A percentile compares a stretch with the other conserved stretches of the same genome.
Evolutionary conservation across 2,888 invertebrate species (phyloP).

Genomic region (Ypsolopha sequella): DNA sequence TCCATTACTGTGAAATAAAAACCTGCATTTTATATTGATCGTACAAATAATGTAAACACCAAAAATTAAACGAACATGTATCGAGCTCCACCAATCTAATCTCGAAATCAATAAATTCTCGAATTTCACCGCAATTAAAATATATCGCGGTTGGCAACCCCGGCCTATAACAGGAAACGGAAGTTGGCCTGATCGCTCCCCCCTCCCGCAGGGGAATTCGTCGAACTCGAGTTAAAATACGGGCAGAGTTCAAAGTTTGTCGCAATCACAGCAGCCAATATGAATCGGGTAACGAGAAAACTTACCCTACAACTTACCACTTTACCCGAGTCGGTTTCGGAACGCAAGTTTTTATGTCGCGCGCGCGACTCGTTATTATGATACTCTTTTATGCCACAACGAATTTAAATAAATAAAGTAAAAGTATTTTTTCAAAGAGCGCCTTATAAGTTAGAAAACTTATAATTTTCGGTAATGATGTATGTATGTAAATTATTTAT

Average conservation of each 20-base stretch:
- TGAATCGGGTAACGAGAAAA: conserved; percentile 27
- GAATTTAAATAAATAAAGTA: too few species aligned
- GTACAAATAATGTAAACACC: too few species aligned
- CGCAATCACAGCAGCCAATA: conserved; percentile 21
- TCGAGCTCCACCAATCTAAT: conserved; percentile 11
- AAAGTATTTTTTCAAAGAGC: too few species aligned
- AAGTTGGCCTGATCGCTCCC: conserved; percentile 5
- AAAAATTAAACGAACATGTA: too few species aligned
- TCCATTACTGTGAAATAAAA: too few species aligned
- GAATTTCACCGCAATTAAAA: conserved; percentile 38
- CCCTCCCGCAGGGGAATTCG: conserved; percentile 19
- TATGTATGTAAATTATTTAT: too few species aligned
- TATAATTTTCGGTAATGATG: too few species aligned
- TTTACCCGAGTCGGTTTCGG: conserved; percentile 17
- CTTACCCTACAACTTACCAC: conserved; percentile 21
- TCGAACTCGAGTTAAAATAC: conserved; percentile 21
- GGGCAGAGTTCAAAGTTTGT: conserved; percentile 15
- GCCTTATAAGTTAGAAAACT: too few species aligned
- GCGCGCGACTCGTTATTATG: too few species aligned
- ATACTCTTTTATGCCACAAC: too few species aligned
- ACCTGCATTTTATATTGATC: too few species aligned
- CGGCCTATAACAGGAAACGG: background rate
- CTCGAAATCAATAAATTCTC: conserved; percentile 21
- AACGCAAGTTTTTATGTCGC: conserved; percentile 9
- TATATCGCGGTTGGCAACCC: conserved; percentile 21